Evolutionary conservation across 2,797 vertebrate species (phyloP).

Genomic region (Triplophysa bombifrons): DNA sequence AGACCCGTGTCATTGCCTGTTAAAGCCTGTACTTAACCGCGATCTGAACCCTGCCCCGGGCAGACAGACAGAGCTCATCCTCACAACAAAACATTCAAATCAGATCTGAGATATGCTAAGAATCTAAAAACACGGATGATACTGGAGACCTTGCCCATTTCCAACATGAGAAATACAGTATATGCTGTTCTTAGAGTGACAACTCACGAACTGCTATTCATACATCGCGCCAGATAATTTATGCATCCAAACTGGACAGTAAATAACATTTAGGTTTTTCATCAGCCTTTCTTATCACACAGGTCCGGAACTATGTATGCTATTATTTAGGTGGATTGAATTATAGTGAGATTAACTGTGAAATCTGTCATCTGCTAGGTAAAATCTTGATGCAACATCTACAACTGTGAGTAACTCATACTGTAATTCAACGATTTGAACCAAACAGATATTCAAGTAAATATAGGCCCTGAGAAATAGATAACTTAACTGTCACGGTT

Average conservation of each 20-base stretch:
- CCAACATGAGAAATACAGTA: background rate
- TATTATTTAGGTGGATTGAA: too few relatives aligned
- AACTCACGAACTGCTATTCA: background rate
- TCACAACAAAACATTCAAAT: slow-evolving; percentile 18
- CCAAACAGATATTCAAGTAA: background rate
- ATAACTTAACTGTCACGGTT: background rate
- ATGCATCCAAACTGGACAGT: background rate
- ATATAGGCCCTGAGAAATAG: too few relatives aligned
- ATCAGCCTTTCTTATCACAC: too few relatives aligned
- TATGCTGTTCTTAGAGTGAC: background rate
- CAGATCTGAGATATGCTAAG: slow-evolving; percentile 23
- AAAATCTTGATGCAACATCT: too few relatives aligned
- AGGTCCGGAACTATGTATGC: too few relatives aligned
- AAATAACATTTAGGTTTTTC: too few relatives aligned
- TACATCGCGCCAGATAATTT: background rate
- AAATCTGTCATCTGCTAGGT: too few relatives aligned
- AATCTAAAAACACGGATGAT: slow-evolving; percentile 7
- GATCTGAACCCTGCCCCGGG: slow-evolving; percentile 33
- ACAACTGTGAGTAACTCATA: too few relatives aligned
- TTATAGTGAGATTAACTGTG: too few relatives aligned
- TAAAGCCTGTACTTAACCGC: slow-evolving; percentile 23
- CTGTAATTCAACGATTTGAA: background rate
- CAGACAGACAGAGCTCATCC: slow-evolving; percentile 23
- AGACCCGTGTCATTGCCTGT: slow-evolving; percentile 19
- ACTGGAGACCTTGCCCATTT: slow-evolving; percentile 12